Conservation (phyloP, 2,888 invertebrate species). For the Kuschelorhynchus macadamiae region DNA sequence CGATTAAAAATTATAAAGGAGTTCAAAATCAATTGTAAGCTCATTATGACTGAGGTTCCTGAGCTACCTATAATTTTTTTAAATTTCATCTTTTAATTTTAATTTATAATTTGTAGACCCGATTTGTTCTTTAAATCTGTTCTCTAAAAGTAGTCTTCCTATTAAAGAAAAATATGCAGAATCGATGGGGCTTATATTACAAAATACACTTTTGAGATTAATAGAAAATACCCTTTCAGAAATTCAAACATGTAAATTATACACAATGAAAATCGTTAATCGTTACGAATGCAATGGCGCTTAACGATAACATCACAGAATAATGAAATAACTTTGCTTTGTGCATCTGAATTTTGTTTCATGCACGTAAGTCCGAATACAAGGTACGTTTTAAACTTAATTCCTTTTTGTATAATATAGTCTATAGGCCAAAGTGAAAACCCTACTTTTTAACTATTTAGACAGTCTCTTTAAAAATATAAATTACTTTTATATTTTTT, state of each 20-base stretch:
- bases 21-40: no score
- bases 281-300: conserved; percentile 67
- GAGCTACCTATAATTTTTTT: no score
- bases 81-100: no score
- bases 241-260: conserved; percentile 54
- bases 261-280: conserved; percentile 60
- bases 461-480: conserved; percentile 22
- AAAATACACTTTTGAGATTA: no score
- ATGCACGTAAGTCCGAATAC: conserved; percentile 65
- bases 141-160: no score
- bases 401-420: conserved; percentile 30
- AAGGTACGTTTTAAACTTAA: conserved; percentile 62
- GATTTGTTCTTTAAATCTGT: no score
- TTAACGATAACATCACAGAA: conserved; percentile 66
- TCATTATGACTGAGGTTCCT: no score
- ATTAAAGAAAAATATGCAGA: no score
- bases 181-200: no score
- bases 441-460: conserved; percentile 19
- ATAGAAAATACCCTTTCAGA: conserved; percentile 44
- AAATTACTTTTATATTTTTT: conserved; percentile 17
- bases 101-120: no score
- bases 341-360: conserved; percentile 57
- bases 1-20: no score
- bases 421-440: conserved; percentile 38
- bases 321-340: conserved; percentile 64